Percentiles rank a stretch among this genome's conserved stretches.
Conservation (phyloP, 92 coral and sea anemone genomes). For the Bergia sp. region DNA sequence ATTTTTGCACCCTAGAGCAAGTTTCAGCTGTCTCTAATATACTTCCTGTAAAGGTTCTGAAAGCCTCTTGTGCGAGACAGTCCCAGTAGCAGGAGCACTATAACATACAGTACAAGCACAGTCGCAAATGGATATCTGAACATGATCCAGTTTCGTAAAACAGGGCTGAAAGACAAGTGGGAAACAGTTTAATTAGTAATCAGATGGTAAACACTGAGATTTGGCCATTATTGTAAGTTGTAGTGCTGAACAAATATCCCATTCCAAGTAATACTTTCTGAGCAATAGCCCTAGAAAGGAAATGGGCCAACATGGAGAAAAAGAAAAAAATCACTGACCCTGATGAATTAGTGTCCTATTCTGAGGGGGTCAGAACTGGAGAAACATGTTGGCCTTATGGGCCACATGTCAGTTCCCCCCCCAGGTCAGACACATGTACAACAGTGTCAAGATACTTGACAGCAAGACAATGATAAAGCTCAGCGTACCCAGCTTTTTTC, state of each 20-base stretch:
- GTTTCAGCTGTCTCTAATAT: conserved; percentile 48
- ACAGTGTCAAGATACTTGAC: not conserved
- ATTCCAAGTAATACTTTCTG: too few species aligned
- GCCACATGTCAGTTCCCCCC: not conserved
- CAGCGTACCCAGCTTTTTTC: conserved; percentile 40
- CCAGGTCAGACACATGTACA: not conserved
- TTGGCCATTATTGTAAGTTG: too few species aligned
- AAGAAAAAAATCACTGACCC: too few species aligned
- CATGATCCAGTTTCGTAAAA: conserved; percentile 60
- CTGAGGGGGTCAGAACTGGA: too few species aligned
- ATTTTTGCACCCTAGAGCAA: not conserved
- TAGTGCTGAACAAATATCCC: too few species aligned
- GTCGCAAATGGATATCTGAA: conserved; percentile 79
- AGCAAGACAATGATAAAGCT: not conserved
- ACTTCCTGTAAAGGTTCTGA: conserved; percentile 68
- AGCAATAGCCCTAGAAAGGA: too few species aligned
- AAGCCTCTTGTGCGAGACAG: conserved; percentile 79
- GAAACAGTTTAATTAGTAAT: not conserved
- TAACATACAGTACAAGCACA: conserved; percentile 65
- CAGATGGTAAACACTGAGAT: not conserved
- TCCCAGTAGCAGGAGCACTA: conserved; percentile 76
- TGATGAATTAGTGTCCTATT: too few species aligned
- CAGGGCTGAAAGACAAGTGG: conserved; percentile 33
- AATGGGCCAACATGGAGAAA: too few species aligned
- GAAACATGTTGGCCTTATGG: too few species aligned